These are phyloP conservation scores for Bucorvus abyssinicus DNA, from an alignment of 2,797 vertebrate genomes.

Conservation along the genomic window DNA sequence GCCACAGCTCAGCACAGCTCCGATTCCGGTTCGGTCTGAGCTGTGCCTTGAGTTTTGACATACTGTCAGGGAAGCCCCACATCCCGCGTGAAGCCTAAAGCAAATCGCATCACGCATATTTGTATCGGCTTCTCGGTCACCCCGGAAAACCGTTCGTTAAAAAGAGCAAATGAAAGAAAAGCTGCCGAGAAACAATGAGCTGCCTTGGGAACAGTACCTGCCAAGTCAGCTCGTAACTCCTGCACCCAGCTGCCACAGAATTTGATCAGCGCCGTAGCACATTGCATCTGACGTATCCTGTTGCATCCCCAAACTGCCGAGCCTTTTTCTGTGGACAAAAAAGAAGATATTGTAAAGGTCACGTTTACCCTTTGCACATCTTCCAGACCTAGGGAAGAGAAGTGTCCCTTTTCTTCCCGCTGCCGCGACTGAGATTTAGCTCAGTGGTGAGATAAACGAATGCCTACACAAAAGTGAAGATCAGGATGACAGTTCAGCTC, in stretches of 20 bases:
- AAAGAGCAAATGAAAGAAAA: conserved; percentile 2
- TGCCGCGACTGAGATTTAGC: neutral
- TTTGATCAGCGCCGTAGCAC: neutral
- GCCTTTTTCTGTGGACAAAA: neutral
- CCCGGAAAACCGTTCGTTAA: conserved; percentile 31
- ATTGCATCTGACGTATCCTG: conserved; percentile 14
- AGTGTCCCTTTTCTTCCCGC: neutral
- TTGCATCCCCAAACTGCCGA: conserved; percentile 16
- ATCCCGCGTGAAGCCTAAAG: neutral
- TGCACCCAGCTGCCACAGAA: neutral
- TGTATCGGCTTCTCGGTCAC: conserved; percentile 34
- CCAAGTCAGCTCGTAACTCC: conserved; percentile 14
- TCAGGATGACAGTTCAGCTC: neutral
- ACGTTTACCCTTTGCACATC: neutral
- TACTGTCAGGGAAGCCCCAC: neutral
- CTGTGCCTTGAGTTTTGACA: neutral
- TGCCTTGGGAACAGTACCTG: conserved; percentile 14
- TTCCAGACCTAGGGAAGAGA: neutral
- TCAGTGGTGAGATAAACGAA: neutral
- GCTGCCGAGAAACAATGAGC: neutral
- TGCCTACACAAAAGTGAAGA: neutral
- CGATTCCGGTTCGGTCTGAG: neutral
- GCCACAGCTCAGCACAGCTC: neutral
- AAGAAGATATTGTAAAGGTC: neutral
- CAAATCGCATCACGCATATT: conserved; percentile 31